These are phyloP conservation scores for Latrodectus hesperus DNA, from an alignment of 2,888 invertebrate species.

Conservation along the genomic window DNA sequence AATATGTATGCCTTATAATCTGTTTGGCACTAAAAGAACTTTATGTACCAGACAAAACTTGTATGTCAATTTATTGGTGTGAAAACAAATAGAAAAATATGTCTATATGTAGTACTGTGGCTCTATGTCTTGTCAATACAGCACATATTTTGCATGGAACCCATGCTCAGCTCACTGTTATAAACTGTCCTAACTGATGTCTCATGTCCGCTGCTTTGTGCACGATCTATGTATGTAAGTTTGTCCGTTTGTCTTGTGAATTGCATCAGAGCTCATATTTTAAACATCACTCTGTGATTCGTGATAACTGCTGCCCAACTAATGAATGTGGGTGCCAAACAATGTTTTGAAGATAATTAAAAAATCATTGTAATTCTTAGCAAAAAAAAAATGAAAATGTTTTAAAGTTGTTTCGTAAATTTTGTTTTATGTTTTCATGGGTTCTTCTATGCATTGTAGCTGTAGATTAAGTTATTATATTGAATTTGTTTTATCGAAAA, in stretches of 20 bases:
- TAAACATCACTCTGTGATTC: conserved; percentile 69
- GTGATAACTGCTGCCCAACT: conserved; percentile 70
- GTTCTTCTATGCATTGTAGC: conserved; percentile 66
- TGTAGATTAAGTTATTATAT: conserved; percentile 66
- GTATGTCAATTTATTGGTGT: conserved; percentile 66
- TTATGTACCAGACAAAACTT: conserved; percentile 68
- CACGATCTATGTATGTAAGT: conserved; percentile 65
- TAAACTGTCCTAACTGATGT: conserved; percentile 66
- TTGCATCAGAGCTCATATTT: conserved; percentile 69
- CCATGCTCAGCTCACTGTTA: conserved; percentile 67
- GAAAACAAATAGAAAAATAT: conserved; percentile 38
- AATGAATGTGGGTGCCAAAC: conserved; percentile 68
- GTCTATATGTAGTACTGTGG: conserved; percentile 68
- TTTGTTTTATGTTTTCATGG: conserved; percentile 31
- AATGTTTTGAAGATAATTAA: conserved; percentile 43
- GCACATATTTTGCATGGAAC: conserved; percentile 69
- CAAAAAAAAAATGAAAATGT: conserved; percentile 41
- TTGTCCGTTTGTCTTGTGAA: conserved; percentile 62
- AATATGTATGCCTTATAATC: conserved; percentile 67
- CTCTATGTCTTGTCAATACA: conserved; percentile 66
- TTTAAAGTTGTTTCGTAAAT: conserved; percentile 34
- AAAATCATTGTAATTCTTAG: conserved; percentile 59
- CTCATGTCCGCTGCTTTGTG: conserved; percentile 67
- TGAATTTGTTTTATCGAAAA: conserved; percentile 60
- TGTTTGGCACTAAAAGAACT: conserved; percentile 67